These are phyloP conservation scores for Meriones unguiculatus DNA, from an alignment of 2,113 vertebrate genomes.

Conservation along the genomic window DNA sequence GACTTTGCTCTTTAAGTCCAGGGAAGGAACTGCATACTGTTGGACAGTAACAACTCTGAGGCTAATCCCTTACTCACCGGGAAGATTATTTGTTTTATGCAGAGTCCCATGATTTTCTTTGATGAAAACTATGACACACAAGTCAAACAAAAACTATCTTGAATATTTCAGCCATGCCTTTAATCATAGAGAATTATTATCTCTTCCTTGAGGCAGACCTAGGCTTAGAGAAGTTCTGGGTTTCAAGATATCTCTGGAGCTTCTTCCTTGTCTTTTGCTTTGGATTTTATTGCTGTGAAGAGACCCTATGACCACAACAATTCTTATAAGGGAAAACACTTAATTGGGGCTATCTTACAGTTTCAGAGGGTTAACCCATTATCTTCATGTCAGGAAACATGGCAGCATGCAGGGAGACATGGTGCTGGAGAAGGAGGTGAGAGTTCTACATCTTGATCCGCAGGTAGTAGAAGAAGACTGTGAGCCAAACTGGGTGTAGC, in stretches of 20 bases:
- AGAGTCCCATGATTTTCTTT: background rate
- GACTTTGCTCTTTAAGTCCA: background rate
- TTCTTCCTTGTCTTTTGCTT: background rate
- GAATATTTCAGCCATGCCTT: background rate
- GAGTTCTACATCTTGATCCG: background rate
- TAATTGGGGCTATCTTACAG: background rate
- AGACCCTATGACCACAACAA: background rate
- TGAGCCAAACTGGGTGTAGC: background rate
- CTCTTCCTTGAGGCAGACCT: conserved; percentile 10
- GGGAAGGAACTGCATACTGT: background rate
- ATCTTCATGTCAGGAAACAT: background rate
- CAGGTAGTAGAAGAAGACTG: background rate
- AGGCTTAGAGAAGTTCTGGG: background rate
- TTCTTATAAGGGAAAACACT: background rate
- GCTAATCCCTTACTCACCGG: background rate
- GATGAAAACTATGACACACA: background rate
- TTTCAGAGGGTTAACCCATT: background rate
- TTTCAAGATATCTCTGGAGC: background rate
- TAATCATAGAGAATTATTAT: background rate
- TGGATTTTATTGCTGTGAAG: background rate
- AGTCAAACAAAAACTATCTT: background rate
- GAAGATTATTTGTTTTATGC: background rate
- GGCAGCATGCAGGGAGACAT: background rate
- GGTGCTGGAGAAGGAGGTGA: background rate
- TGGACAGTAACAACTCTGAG: background rate